These are phyloP conservation scores for Epizoanthus illoricatus DNA, from an alignment of 92 coral and sea anemone species.

Conservation along the genomic window DNA sequence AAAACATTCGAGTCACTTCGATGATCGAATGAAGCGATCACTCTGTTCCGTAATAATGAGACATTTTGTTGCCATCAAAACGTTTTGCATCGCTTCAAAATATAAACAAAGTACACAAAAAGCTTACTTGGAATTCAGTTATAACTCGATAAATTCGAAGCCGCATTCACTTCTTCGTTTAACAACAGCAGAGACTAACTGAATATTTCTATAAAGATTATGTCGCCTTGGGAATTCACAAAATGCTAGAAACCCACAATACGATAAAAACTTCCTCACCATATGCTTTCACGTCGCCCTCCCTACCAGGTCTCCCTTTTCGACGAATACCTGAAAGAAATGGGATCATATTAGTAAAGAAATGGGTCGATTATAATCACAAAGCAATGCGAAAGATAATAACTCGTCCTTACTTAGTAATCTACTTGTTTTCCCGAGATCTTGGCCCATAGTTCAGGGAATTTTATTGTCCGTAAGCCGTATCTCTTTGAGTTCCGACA, in stretches of 20 bases:
- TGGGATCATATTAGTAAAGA: not conserved
- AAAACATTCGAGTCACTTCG: not conserved
- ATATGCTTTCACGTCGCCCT: constrained; percentile 30
- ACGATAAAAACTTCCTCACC: constrained; percentile 10
- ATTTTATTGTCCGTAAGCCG: constrained; percentile 13
- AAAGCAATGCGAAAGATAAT: not conserved
- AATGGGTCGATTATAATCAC: not conserved
- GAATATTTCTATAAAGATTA: constrained; percentile 2
- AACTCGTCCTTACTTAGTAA: constrained; percentile 63
- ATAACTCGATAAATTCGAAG: not conserved
- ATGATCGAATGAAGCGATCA: not conserved
- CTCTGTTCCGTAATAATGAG: not conserved
- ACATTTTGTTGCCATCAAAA: constrained; percentile 20
- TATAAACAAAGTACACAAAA: not conserved
- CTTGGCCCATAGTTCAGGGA: constrained; percentile 79
- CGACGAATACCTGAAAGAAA: constrained; percentile 76
- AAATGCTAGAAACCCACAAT: constrained; percentile 30
- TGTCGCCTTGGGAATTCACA: constrained; percentile 8
- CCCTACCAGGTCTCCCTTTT: constrained; percentile 59
- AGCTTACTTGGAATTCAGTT: not conserved
- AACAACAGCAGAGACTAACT: constrained; percentile 22
- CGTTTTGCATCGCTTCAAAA: not conserved
- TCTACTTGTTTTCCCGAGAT: constrained; percentile 89
- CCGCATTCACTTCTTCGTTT: not conserved
- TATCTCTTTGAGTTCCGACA: constrained; percentile 13